Evolutionary conservation across 2,797 vertebrate genomes (phyloP).

Genomic region (Falco columbarius): DNA sequence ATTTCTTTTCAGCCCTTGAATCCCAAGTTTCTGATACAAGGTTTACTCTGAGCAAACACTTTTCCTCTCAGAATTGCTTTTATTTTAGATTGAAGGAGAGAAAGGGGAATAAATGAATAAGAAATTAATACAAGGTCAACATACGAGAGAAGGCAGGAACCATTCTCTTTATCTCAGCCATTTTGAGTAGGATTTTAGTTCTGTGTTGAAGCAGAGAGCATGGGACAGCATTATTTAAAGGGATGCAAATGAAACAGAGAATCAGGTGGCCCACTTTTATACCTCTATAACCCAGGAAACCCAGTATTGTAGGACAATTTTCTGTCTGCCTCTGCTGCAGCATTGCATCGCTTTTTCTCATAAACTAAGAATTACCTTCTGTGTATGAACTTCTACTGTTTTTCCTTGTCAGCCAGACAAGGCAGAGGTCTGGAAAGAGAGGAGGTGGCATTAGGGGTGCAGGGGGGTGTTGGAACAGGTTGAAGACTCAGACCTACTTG

Average conservation of each 20-base stretch:
- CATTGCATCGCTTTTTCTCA: neutral
- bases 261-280: neutral
- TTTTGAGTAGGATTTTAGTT: neutral
- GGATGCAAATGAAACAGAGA: neutral
- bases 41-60: slow-evolving; percentile 30
- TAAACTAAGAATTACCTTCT: neutral
- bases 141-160: neutral
- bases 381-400: accelerated
- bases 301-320: neutral
- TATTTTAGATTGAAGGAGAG: neutral
- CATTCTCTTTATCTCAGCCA: neutral
- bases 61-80: neutral
- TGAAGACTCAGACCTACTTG: too few species aligned
- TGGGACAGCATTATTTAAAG: neutral
- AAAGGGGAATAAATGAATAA: slow-evolving; percentile 22
- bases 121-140: neutral
- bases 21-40: neutral
- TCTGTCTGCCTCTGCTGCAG: neutral
- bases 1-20: neutral
- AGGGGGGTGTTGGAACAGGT: neutral
- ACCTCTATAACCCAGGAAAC: neutral
- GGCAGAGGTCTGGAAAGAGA: neutral
- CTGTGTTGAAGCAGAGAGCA: neutral
- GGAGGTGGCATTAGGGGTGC: too few species aligned
- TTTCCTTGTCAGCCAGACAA: neutral